phyloP scores from a whole-genome alignment of 2,888 invertebrate species.

The Acrobeloides nanus region DNA sequence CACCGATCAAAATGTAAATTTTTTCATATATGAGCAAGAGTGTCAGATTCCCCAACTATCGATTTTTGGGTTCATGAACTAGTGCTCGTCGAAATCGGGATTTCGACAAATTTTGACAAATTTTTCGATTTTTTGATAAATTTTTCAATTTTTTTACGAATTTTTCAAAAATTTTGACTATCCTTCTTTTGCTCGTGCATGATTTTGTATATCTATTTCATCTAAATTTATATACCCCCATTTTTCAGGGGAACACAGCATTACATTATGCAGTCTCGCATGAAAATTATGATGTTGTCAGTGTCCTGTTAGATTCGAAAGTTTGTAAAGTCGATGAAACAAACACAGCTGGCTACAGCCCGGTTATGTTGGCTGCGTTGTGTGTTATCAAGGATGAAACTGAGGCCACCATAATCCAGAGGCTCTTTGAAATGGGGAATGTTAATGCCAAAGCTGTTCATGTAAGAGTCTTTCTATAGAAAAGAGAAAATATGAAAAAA shows the following conservation, averaged over 20 bases:
- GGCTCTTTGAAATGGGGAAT: constrained; percentile 75
- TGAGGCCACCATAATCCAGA: constrained; percentile 71
- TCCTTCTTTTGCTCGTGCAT: no score
- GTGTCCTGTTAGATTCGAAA: constrained; percentile 76
- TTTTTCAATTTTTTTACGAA: no score
- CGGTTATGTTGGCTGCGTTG: constrained; percentile 79
- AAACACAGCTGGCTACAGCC: constrained; percentile 64
- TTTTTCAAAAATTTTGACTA: no score
- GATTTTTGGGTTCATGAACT: no score
- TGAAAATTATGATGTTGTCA: constrained; percentile 81
- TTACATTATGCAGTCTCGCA: constrained; percentile 87
- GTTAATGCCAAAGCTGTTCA: constrained; percentile 77
- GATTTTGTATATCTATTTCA: no score
- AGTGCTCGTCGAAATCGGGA: neutral
- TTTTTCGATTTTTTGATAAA: neutral
- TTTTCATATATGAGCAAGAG: neutral
- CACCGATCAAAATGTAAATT: constrained; percentile 70
- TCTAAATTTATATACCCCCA: neutral
- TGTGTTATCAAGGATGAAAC: constrained; percentile 70
- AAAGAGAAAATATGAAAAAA: no score
- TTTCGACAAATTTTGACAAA: neutral
- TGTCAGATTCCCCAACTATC: neutral
- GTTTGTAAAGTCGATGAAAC: constrained; percentile 76
- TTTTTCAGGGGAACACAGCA: constrained; percentile 72
- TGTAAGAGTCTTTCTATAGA: no score